Base-by-base conservation (phyloP, 2,797 vertebrate genomes). In the Tinamus major region DNA sequence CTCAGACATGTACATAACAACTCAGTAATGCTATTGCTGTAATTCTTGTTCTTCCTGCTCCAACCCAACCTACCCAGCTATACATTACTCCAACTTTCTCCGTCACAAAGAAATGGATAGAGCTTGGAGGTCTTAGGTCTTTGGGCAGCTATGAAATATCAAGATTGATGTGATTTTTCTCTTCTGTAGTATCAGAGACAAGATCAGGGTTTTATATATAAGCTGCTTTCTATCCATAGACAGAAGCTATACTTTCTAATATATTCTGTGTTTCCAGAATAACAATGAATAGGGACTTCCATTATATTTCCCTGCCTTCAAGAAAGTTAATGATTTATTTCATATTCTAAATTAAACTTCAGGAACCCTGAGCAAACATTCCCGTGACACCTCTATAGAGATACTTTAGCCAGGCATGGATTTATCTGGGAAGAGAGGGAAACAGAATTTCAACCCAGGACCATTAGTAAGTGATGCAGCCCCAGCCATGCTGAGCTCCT, bases 391-490 rank as follows among this genome's bases (percentile, higher is more conserved):
- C 58, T 31, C 49, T 79, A 16, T 7, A 14, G 12, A 63, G 41
- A 9, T 26, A 14, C 2, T 95, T 81, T 81, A 56, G 33, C 20
- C 26, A 76, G 41, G 35, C 46, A 44, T 3, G 3, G 49, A 10
- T 16, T 62, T 27, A 80, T 77, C n/a, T 21, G 24, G 13, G 31
- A 71, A 17, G 6, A 17, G 42, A 85, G 41, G 17, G 44, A 92
- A 91, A 64, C 6, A 91, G 39, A 94, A 39, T 42, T 85, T 91
- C 29, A 64, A n/a, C 9, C 24, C 44, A 37, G 3, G 27, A 42
- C 14, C 42, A 29, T 9, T 16, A 2, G 1, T 4, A 4, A 37
- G n/a, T 1, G 1, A 51, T 7, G 13, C 0, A 2, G 46, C 9
- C 2, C 1, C 0, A 1, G 51, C 61, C 55, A 20, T 55, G 29